A percentile compares a stretch with the other conserved stretches of the same genome.
Evolutionary conservation across 2,113 vertebrate species (phyloP).

Genomic region (Ibidorhyncha struthersii): DNA sequence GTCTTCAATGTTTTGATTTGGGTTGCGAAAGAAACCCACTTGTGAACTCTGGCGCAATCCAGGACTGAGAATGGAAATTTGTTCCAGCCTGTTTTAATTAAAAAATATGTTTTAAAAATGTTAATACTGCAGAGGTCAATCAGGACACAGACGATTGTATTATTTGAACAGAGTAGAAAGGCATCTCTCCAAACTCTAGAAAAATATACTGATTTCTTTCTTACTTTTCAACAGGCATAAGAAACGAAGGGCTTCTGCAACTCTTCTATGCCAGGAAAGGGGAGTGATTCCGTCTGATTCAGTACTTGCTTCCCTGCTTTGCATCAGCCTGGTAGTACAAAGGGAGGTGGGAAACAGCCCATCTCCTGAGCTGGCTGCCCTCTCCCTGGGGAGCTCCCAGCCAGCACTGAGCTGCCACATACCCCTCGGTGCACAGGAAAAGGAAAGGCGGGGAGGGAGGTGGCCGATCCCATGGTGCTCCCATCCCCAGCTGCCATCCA

Average conservation of each 20-base stretch:
- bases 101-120: background rate
- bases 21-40: background rate
- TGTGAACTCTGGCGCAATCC: background rate
- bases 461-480: background rate
- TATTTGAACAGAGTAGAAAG: background rate
- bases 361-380: background rate
- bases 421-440: background rate
- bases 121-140: background rate
- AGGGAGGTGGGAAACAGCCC: background rate
- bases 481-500: background rate
- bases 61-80: background rate
- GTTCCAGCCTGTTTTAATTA: background rate
- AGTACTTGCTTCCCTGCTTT: background rate
- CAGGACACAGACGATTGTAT: background rate
- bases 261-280: background rate
- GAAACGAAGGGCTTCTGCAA: background rate
- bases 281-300: background rate
- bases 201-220: background rate
- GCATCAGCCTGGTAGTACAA: background rate
- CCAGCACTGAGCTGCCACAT: background rate
- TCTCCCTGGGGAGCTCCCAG: background rate
- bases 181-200: background rate
- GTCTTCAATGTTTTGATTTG: background rate
- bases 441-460: background rate
- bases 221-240: background rate